phyloP scores from a whole-genome alignment of 64 coral and sea anemone species.

The Cladopsammia gracilis region DNA sequence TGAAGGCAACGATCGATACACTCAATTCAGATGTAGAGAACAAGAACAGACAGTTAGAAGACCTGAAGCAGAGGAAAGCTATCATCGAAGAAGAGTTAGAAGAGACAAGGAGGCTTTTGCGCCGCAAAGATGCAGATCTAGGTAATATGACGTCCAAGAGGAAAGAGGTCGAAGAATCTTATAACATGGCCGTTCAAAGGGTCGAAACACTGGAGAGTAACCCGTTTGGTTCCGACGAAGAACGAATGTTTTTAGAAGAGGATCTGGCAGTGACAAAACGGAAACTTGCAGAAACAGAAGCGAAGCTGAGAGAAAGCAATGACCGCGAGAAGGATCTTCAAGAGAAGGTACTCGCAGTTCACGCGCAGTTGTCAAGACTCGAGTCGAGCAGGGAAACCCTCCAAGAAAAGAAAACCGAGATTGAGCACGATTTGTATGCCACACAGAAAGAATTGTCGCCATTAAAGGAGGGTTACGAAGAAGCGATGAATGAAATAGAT shows the following conservation, averaged over 20 bases:
- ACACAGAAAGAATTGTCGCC: constrained; percentile 87
- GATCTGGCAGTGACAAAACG: constrained; percentile 81
- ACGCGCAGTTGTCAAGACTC: constrained; percentile 81
- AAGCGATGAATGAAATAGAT: constrained; percentile 83
- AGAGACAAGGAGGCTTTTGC: constrained; percentile 70
- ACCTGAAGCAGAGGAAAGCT: constrained; percentile 71
- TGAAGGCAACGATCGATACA: constrained; percentile 67
- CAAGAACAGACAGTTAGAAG: constrained; percentile 77
- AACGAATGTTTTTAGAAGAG: constrained; percentile 73
- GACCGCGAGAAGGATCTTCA: constrained; percentile 85
- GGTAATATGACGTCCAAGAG: constrained; percentile 55
- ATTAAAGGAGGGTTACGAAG: constrained; percentile 87
- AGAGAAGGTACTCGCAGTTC: constrained; percentile 72
- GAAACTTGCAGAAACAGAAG: constrained; percentile 80
- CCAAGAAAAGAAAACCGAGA: constrained; percentile 89
- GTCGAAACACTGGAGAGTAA: constrained; percentile 44
- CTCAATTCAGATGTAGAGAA: constrained; percentile 63
- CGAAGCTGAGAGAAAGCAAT: constrained; percentile 60
- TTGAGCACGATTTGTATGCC: constrained; percentile 88
- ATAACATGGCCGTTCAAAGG: constrained; percentile 62
- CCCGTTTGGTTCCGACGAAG: constrained; percentile 54
- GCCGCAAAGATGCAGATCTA: constrained; percentile 79
- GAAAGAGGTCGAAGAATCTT: constrained; percentile 59
- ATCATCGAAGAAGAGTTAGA: constrained; percentile 76
- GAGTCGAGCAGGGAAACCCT: constrained; percentile 91